phyloP scores from a whole-genome alignment of 2,888 invertebrate species.

The Parthenolecanium corni region DNA sequence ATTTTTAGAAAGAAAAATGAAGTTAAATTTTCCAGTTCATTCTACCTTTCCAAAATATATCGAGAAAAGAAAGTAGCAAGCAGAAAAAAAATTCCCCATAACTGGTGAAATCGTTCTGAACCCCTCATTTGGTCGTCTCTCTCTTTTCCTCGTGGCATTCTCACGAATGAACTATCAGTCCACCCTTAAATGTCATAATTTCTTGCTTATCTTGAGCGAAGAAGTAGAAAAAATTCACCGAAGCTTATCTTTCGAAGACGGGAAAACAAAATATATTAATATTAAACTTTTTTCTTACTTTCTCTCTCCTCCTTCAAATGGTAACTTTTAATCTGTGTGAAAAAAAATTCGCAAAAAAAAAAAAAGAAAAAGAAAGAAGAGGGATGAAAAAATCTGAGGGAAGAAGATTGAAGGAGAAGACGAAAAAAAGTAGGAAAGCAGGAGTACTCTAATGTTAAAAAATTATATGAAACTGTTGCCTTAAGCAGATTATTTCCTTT shows the following conservation, averaged over 20 bases:
- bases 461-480: slow-evolving; percentile 21
- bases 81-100: too few relatives aligned
- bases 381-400: too few relatives aligned
- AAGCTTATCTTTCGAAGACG: slow-evolving; percentile 14
- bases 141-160: too few relatives aligned
- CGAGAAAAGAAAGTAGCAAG: too few relatives aligned
- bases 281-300: slow-evolving; percentile 5
- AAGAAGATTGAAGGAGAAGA: too few relatives aligned
- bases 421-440: too few relatives aligned
- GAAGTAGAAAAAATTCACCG: slow-evolving; percentile 6
- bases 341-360: slow-evolving; percentile 2
- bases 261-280: slow-evolving; percentile 20
- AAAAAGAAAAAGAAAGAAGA: too few relatives aligned
- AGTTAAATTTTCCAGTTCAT: too few relatives aligned
- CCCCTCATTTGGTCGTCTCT: too few relatives aligned
- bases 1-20: too few relatives aligned
- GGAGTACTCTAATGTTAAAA: not conserved
- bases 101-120: too few relatives aligned
- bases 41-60: too few relatives aligned
- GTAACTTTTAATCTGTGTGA: slow-evolving; percentile 12
- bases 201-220: slow-evolving; percentile 1
- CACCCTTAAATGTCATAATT: slow-evolving; percentile 14
- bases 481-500: slow-evolving; percentile 19
- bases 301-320: not conserved
- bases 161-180: not conserved